Conservation (phyloP, 1,140 invertebrate genomes). For the Macrosteles quadrilineatus region DNA sequence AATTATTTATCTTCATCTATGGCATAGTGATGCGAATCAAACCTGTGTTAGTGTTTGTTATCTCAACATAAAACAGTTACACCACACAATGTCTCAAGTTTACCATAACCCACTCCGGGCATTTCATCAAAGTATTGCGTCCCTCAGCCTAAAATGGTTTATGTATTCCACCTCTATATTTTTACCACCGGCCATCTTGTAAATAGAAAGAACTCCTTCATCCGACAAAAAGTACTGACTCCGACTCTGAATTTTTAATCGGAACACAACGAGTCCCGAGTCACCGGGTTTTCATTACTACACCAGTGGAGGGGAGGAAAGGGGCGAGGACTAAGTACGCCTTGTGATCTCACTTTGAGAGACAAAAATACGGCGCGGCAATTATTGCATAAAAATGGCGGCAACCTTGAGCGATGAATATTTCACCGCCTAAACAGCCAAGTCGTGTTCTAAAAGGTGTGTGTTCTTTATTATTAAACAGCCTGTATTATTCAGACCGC, state of each 20-base stretch:
- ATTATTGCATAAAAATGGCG: conserved; percentile 24
- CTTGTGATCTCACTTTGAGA: background rate
- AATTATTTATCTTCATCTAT: no score
- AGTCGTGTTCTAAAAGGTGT: conserved; percentile 32
- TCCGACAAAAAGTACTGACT: conserved; percentile 13
- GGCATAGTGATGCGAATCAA: no score
- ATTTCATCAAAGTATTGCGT: no score
- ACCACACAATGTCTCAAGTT: no score
- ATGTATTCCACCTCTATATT: background rate
- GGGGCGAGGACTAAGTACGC: background rate
- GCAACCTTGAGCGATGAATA: conserved; percentile 18
- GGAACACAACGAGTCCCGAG: background rate
- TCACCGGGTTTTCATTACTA: conserved; percentile 10
- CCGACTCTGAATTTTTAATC: background rate
- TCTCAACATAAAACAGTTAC: no score
- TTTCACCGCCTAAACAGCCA: conserved; percentile 32
- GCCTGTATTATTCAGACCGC: conserved; percentile 43
- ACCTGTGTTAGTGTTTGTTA: no score
- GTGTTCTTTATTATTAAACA: conserved; percentile 34
- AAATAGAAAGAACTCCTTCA: background rate
- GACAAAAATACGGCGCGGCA: conserved; percentile 14
- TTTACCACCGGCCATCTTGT: background rate
- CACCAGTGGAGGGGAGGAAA: no score
- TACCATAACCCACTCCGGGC: no score
- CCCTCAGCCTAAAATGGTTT: no score